These are phyloP conservation scores for Falco biarmicus DNA, from an alignment of 2,797 vertebrate species.

Conservation along the genomic window DNA sequence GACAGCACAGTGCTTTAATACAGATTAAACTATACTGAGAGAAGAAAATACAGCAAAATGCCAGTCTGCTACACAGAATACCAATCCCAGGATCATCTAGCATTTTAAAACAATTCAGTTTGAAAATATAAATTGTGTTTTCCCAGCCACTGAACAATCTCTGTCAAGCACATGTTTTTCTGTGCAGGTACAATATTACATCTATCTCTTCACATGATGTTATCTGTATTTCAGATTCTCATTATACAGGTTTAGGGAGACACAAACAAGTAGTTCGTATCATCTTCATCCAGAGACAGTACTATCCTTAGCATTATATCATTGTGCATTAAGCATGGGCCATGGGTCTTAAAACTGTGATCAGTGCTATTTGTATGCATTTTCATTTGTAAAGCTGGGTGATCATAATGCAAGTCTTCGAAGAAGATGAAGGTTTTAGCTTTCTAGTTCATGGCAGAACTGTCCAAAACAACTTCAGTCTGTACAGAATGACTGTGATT, in stretches of 20 bases:
- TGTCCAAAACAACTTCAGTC: background rate
- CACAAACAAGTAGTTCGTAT: background rate
- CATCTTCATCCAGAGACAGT: background rate
- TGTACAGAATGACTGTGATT: background rate
- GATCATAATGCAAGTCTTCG: background rate
- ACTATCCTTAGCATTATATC: background rate
- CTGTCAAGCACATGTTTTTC: background rate
- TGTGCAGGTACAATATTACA: background rate
- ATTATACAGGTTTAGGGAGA: background rate
- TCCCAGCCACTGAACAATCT: background rate
- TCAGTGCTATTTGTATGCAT: background rate
- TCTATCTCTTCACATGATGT: background rate
- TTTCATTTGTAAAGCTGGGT: background rate
- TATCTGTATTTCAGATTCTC: background rate
- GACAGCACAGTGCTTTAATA: conserved; percentile 55
- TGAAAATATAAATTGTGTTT: conserved; percentile 14
- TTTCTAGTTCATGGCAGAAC: background rate
- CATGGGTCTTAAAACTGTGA: background rate
- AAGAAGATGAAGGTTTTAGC: background rate
- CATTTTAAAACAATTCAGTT: conserved; percentile 9
- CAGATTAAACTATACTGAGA: conserved; percentile 46
- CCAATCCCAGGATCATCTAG: background rate
- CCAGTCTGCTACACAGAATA: background rate
- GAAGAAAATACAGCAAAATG: conserved; percentile 24
- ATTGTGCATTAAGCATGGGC: background rate